These are phyloP conservation scores for Phyllotreta cruciferae DNA, from an alignment of 2,888 invertebrate genomes.

Conservation along the genomic window DNA sequence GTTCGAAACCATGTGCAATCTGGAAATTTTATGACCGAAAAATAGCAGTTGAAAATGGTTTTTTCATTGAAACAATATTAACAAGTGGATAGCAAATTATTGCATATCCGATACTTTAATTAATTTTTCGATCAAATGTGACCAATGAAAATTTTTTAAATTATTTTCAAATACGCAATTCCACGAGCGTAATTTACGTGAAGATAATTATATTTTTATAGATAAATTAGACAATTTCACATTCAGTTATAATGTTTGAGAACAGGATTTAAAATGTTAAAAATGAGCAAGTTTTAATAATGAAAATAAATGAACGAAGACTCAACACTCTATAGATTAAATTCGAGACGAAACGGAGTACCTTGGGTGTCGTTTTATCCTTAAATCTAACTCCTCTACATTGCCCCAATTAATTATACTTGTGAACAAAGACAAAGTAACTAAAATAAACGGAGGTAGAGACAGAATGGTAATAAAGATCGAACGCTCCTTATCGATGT, in stretches of 20 bases:
- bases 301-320: slow-evolving; percentile 23
- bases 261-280: slow-evolving; percentile 20
- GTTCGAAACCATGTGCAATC: too few species aligned
- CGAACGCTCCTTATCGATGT: slow-evolving; percentile 16
- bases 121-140: too few species aligned
- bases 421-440: slow-evolving; percentile 29
- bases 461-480: slow-evolving; percentile 28
- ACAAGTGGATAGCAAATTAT: too few species aligned
- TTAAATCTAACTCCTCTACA: slow-evolving; percentile 31
- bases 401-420: slow-evolving; percentile 32
- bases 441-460: slow-evolving; percentile 27
- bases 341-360: slow-evolving; percentile 27
- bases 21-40: too few species aligned
- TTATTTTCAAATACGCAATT: too few species aligned
- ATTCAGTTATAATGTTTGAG: slow-evolving; percentile 22
- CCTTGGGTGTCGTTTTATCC: slow-evolving; percentile 29
- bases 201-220: too few species aligned
- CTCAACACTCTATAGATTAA: slow-evolving; percentile 30
- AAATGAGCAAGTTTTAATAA: slow-evolving; percentile 23
- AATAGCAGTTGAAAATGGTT: too few species aligned
- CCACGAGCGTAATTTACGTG: too few species aligned
- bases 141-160: too few species aligned
- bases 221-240: background rate
- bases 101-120: too few species aligned
- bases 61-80: too few species aligned